Base-by-base conservation (phyloP, 2,888 invertebrate species). In the Cephonodes hylas region DNA sequence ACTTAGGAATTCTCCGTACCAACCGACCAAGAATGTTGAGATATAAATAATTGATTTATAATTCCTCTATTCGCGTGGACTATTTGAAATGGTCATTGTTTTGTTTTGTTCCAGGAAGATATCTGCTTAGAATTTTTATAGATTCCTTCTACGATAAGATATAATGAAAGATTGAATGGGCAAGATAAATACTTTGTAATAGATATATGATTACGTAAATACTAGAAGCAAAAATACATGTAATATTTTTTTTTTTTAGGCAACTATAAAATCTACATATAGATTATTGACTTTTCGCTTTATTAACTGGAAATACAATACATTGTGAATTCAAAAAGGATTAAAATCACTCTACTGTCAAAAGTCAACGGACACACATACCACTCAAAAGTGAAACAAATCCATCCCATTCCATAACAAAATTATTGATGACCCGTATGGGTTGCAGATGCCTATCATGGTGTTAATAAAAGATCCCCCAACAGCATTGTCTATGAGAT, bases 391-490 rank as follows among this genome's bases (percentile, higher is more conserved):
- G 87, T 80, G 85, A 83, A 81, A 88, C 87, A 90, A 91, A 91
- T 91, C 90, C 88, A 91, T 89, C 87, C 85, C 85, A 38, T 89
- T 89, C 85, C 88, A 85, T 83, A 82, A 88, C 81, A 85, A 85
- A 89, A 89, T 79, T 80, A 80, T 77, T 69, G 76, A 72, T 79
- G 78, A 81, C 91, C 91, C 91, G 90, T 91, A 91, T 89, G 75
- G 60, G 66, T 68, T 64, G 76, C 69, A 77, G 87, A 87, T 88
- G 84, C 74, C 68, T 77, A 83, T 83, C 84, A 70, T 67, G 68
- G 70, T 77, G 82, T 86, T 86, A 87, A 86, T 88, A 87, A 85
- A 86, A 82, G 74, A 78, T 80, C 84, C 85, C 88, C 84, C 80
- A 84, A 77, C 65, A 77, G 69, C 75, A 88, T 91, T 92, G 91